These are phyloP conservation scores for Hydractinia symbiolongicarpus DNA, from an alignment of 30 jellyfish, hydroid and myxozoan genomes.

Conservation along the genomic window DNA sequence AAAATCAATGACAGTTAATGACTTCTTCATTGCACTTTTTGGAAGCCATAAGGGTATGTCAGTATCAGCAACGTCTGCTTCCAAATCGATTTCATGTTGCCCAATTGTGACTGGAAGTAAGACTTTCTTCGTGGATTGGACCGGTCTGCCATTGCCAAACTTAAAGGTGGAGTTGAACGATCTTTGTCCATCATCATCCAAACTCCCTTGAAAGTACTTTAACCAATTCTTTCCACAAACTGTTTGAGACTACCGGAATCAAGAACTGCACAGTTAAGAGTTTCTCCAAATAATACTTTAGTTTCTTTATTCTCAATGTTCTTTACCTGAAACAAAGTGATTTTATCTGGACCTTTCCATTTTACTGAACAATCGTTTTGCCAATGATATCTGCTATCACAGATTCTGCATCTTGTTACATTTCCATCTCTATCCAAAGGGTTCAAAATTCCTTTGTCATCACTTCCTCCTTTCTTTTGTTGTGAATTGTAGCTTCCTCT, in stretches of 20 bases:
- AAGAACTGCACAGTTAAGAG: constrained; percentile 19
- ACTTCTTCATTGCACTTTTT: constrained; percentile 25
- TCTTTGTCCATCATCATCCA: background rate
- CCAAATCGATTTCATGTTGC: background rate
- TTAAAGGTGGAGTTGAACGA: constrained; percentile 2
- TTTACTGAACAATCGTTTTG: constrained; percentile 30
- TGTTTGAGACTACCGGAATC: constrained; percentile 33
- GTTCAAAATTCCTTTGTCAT: constrained; percentile 2
- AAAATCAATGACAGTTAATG: constrained; percentile 24
- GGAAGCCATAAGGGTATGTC: constrained; percentile 1
- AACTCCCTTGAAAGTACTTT: constrained; percentile 4
- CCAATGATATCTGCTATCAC: constrained; percentile 40
- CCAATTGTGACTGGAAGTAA: constrained; percentile 20
- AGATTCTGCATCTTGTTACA: too few relatives aligned
- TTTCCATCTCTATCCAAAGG: constrained; percentile 33
- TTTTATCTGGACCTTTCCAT: constrained; percentile 19
- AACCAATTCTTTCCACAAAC: constrained; percentile 38
- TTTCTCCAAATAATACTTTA: constrained; percentile 21
- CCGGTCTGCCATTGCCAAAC: constrained; percentile 26
- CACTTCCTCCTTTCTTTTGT: constrained; percentile 25
- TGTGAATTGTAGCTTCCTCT: constrained; percentile 17
- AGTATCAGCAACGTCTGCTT: constrained; percentile 20
- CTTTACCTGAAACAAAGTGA: background rate
- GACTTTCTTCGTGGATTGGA: background rate
- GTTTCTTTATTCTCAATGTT: background rate